These are phyloP conservation scores for Bungarus multicinctus DNA, from an alignment of 2,113 vertebrate genomes.

Conservation along the genomic window DNA sequence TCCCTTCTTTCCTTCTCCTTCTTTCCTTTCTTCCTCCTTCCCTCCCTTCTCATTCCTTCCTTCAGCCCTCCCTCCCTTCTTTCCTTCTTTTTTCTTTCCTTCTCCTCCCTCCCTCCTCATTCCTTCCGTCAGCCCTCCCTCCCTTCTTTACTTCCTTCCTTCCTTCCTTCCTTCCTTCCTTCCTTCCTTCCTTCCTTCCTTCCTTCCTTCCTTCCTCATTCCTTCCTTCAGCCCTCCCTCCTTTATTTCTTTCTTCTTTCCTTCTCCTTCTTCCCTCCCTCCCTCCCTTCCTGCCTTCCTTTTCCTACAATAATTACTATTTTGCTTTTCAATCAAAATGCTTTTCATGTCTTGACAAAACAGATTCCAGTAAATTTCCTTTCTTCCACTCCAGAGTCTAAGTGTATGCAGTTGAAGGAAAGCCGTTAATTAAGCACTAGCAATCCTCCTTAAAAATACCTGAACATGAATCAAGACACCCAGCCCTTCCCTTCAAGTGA, in stretches of 20 bases:
- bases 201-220: slow-evolving; percentile 27
- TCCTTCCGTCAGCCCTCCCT: not conserved
- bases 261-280: not conserved
- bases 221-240: not conserved
- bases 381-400: not conserved
- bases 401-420: not conserved
- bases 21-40: not conserved
- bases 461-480: not conserved
- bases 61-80: slow-evolving; percentile 1
- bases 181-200: slow-evolving; percentile 15
- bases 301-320: slow-evolving; percentile 17
- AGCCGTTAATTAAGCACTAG: slow-evolving; percentile 22
- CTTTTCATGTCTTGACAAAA: slow-evolving; percentile 55
- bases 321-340: slow-evolving; percentile 35
- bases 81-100: slow-evolving; percentile 16
- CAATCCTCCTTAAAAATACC: slow-evolving; percentile 42
- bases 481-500: no score
- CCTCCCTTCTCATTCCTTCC: not conserved
- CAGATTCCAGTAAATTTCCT: slow-evolving; percentile 41
- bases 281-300: slow-evolving; percentile 26
- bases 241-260: not conserved
- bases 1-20: slow-evolving; percentile 37
- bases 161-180: slow-evolving; percentile 30
- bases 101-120: not conserved
- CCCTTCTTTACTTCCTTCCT: slow-evolving; percentile 31